Evolutionary conservation across 2,888 invertebrate species (phyloP).

Genomic region (Drosophila macrothrix): DNA sequence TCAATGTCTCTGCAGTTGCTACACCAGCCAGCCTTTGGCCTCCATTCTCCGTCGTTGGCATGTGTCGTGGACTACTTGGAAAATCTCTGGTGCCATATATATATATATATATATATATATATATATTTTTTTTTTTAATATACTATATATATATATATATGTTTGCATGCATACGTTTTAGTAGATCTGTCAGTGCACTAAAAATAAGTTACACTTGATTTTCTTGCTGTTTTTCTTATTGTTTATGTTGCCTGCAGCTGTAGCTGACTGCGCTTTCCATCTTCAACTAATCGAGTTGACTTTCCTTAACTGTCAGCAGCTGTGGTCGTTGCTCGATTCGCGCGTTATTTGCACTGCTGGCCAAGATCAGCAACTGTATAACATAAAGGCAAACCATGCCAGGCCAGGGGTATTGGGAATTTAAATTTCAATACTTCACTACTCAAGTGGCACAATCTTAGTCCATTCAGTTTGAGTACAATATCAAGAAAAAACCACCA

Average conservation of each 20-base stretch:
- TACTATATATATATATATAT: constrained; percentile 6
- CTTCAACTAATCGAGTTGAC: constrained; percentile 9
- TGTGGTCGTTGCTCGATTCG: constrained; percentile 9
- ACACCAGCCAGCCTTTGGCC: constrained; percentile 34
- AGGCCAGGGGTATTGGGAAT: constrained; percentile 37
- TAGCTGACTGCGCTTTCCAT: constrained; percentile 29
- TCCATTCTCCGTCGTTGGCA: constrained; percentile 31
- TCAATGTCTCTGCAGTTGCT: constrained; percentile 56
- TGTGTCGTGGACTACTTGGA: constrained; percentile 39
- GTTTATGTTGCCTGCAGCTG: not conserved
- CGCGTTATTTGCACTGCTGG: constrained; percentile 16
- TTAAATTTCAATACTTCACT: not conserved
- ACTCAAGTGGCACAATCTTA: constrained; percentile 7
- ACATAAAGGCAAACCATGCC: constrained; percentile 6
- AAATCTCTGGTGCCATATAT: constrained; percentile 19
- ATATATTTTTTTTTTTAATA: not conserved
- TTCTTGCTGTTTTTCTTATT: constrained; percentile 13
- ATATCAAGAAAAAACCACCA: not conserved
- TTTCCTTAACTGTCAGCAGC: constrained; percentile 12
- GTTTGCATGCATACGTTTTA: constrained; percentile 14
- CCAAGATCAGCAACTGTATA: constrained; percentile 41
- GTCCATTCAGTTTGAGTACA: not conserved
- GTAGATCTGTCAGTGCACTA: constrained; percentile 31
- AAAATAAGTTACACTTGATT: constrained; percentile 60
- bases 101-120: constrained; percentile 5